A percentile compares a stretch with the other conserved stretches of the same genome.
Conservation (phyloP, 2,888 invertebrate species). For the Spodoptera exigua region DNA sequence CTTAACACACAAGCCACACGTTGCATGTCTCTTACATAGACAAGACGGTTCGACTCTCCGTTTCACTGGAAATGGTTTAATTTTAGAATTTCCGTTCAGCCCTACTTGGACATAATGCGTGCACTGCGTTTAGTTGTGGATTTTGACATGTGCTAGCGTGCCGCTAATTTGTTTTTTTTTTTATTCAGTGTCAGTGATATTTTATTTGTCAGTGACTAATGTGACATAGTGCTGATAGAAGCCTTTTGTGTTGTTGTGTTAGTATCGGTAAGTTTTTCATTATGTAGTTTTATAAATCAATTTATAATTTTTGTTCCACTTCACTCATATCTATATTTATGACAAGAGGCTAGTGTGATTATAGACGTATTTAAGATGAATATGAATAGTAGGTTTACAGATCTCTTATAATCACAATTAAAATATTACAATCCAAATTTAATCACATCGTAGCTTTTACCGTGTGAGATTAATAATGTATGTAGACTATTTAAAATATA, state of each 20-base stretch:
- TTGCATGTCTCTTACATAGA: constrained; percentile 78
- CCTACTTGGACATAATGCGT: constrained; percentile 83
- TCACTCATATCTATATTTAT: background rate
- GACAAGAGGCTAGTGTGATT: background rate
- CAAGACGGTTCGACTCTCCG: constrained; percentile 77
- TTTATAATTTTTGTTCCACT: background rate
- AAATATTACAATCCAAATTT: no score
- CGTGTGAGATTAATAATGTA: no score
- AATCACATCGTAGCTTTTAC: no score
- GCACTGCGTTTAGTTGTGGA: constrained; percentile 77
- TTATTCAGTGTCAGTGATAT: constrained; percentile 54
- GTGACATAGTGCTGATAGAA: constrained; percentile 42
- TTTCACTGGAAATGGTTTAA: constrained; percentile 86
- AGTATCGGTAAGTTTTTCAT: constrained; percentile 51
- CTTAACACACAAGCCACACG: constrained; percentile 75
- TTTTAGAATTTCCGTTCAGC: constrained; percentile 87
- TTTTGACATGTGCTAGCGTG: constrained; percentile 70
- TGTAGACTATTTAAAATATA: no score
- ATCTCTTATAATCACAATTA: no score
- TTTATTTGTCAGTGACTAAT: constrained; percentile 57
- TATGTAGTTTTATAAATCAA: background rate
- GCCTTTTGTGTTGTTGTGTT: constrained; percentile 40
- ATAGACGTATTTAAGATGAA: no score
- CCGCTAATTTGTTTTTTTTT: constrained; percentile 59
- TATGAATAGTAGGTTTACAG: no score